A percentile compares a stretch with the other conserved stretches of the same genome.
Evolutionary conservation across 2,888 invertebrate species (phyloP).

Genomic region (Eristalis intricaria): DNA sequence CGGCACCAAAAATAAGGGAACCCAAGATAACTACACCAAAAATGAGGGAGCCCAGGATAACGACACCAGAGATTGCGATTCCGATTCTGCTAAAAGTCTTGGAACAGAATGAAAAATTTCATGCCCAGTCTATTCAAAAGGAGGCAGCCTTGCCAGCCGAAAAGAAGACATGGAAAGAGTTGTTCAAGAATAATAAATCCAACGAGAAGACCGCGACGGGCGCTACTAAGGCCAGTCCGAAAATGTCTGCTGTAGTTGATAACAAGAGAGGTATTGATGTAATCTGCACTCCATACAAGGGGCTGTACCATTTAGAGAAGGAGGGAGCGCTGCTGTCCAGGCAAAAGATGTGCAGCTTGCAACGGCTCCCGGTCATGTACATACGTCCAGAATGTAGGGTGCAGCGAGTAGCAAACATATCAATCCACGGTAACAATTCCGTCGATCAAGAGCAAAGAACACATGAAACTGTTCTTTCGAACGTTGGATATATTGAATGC

Average conservation of each 20-base stretch:
- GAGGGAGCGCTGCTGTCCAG: not conserved
- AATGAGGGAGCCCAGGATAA: not conserved
- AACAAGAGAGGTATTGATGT: not conserved
- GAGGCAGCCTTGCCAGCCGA: not conserved
- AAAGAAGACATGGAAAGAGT: constrained; percentile 29
- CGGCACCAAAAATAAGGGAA: not conserved
- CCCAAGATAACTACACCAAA: not conserved
- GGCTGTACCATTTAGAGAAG: constrained; percentile 19
- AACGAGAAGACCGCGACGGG: not conserved
- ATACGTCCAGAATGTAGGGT: constrained; percentile 46
- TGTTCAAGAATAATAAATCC: not conserved
- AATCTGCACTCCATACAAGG: not conserved
- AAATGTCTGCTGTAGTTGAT: not conserved
- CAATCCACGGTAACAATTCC: not conserved
- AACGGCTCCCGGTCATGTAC: constrained; percentile 50
- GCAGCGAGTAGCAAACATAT: constrained; percentile 38
- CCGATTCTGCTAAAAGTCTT: not conserved
- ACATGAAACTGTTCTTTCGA: not conserved
- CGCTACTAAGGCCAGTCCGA: not conserved
- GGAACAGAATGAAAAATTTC: not conserved
- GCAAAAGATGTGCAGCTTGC: constrained; percentile 21
- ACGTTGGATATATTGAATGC: constrained; percentile 37
- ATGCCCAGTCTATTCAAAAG: not conserved
- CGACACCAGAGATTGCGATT: not conserved
- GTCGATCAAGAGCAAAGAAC: not conserved